phyloP scores from a whole-genome alignment of 2,888 invertebrate genomes.

The Metacarcinus magister region DNA sequence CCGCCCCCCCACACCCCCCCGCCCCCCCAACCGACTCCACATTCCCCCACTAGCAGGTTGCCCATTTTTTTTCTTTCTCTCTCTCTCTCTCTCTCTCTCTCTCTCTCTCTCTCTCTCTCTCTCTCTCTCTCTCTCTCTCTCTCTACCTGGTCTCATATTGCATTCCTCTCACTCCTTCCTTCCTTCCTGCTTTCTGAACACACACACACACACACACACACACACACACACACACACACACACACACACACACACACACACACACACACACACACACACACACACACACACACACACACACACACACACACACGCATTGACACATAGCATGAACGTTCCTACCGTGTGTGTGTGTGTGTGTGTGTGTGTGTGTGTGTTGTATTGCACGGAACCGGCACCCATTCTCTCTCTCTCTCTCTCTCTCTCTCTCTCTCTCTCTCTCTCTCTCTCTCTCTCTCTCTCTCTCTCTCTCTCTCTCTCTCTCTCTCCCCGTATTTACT shows the following conservation, averaged over 20 bases:
- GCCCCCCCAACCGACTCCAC: background rate
- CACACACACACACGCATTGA: background rate
- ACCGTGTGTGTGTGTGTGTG: background rate
- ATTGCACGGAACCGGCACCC: background rate
- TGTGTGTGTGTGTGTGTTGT: slow-evolving; percentile 1
- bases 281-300: background rate
- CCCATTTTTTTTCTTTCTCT: background rate
- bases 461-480: background rate
- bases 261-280: background rate
- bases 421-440: background rate
- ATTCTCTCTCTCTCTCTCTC: background rate
- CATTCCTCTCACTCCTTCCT: background rate
- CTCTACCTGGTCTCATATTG: background rate
- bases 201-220: slow-evolving; percentile 43
- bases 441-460: slow-evolving; percentile 26
- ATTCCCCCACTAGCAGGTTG: background rate
- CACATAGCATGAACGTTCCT: background rate
- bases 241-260: background rate
- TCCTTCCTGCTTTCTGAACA: background rate
- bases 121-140: background rate
- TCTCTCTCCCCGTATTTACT: background rate
- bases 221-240: slow-evolving; percentile 44
- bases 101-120: slow-evolving; percentile 41
- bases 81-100: slow-evolving; percentile 12
- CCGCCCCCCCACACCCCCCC: slow-evolving; percentile 84